phyloP scores from a whole-genome alignment of 2,797 vertebrate genomes.

The Anguilla obscura region DNA sequence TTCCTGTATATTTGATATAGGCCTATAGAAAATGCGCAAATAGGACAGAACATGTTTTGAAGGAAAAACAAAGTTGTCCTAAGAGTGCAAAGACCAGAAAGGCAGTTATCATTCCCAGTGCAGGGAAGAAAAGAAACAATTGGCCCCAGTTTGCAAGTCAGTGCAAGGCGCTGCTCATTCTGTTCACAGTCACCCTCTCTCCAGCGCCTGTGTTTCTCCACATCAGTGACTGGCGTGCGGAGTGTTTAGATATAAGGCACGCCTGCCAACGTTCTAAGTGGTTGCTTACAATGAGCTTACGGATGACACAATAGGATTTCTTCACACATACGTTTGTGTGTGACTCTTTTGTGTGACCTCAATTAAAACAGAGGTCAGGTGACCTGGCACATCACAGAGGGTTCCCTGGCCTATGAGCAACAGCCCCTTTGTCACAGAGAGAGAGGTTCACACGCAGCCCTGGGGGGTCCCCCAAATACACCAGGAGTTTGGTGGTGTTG shows the following conservation, averaged over 20 bases:
- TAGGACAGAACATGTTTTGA: too few species aligned
- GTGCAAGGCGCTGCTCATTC: neutral
- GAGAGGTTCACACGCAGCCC: neutral
- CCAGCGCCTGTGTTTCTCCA: neutral
- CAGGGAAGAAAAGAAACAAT: too few species aligned
- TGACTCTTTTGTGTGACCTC: conserved; percentile 2
- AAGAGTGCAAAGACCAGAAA: too few species aligned
- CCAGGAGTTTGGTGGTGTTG: too few species aligned
- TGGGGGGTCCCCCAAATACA: too few species aligned
- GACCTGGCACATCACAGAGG: neutral
- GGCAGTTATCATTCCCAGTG: too few species aligned
- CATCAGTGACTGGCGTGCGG: neutral
- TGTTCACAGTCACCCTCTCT: neutral
- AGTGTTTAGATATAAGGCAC: conserved; percentile 21
- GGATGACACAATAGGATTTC: conserved; percentile 31
- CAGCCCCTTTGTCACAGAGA: neutral
- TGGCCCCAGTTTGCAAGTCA: neutral
- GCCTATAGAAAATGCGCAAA: too few species aligned
- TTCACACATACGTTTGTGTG: conserved; percentile 6
- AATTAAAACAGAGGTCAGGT: conserved; percentile 17
- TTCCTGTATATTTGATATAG: too few species aligned
- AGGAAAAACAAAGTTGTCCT: too few species aligned
- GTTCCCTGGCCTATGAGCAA: neutral
- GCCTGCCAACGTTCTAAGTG: neutral
- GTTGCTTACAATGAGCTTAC: conserved; percentile 18